Evolutionary conservation across 1,140 invertebrate species (phyloP), one percentile per base, ranked within the genome.

Genomic region (Planococcus citri): DNA sequence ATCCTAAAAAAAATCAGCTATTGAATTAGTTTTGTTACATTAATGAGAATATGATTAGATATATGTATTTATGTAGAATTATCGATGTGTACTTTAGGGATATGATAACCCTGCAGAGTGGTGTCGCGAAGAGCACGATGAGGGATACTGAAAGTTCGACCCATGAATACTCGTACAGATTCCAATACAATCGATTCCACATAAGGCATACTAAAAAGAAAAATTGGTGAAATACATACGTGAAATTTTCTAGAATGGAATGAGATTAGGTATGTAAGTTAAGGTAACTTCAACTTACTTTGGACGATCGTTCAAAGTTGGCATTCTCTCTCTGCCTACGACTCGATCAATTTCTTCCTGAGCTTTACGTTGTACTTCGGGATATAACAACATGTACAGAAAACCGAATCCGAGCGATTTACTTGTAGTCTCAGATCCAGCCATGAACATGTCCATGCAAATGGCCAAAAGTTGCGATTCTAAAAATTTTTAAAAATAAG

Each of bases 371-470:
- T 94, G 91, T 0, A 92, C 83, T 21, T 90, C 82, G n/a, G 87
- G 90, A 75, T 89, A 83, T 51, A 87, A 77, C 0, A 92, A 82
- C 72, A 95, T 78, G 73, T 90, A 87, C 68, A 92, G 83, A 68
- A 95, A 87, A 51, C 86, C 84, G 75, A 91, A 92, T 24, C 85
- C 84, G 73, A 92, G 79, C 25, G 85, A 85, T 74, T 91, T 91
- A 24, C 83, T 86, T 0, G 90, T 91, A 0, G 90, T 92, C 77
- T 93, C 90, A 0, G 88, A 87, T 0, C 89, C 90, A 27, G 89
- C 90, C 79, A 91, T 87, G 72, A 91, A 91, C 79, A 92, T 82
- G 73, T 92, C 89, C 80, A 91, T 79, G 74, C 88, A 90, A 57
- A 89, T 84, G 0, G 88, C 87, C 58, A 91, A 76, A 51, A 92